Percentiles rank a stretch among this genome's conserved stretches.
Conservation (phyloP, 2,888 invertebrate species). For the Dione juno region DNA sequence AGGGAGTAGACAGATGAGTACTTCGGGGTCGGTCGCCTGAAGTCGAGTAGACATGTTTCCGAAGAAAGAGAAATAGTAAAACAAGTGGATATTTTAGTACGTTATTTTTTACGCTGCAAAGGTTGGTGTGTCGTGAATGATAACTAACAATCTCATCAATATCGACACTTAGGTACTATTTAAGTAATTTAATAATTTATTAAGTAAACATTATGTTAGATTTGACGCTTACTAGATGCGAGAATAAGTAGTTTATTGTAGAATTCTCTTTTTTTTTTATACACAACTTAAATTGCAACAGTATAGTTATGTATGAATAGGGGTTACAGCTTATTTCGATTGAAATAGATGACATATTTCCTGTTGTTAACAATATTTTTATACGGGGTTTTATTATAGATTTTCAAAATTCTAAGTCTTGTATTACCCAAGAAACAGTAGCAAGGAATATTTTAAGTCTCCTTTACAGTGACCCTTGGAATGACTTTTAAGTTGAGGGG, state of each 20-base stretch:
- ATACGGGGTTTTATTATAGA: background rate
- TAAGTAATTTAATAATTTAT: background rate
- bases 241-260: background rate
- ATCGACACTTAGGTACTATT: background rate
- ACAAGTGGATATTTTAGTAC: slow-evolving; percentile 66
- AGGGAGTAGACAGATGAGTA: slow-evolving; percentile 57
- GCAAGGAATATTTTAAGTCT: slow-evolving; percentile 21
- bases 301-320: background rate
- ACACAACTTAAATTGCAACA: background rate
- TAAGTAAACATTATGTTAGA: background rate
- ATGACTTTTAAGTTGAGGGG: slow-evolving; percentile 33
- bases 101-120: slow-evolving; percentile 55
- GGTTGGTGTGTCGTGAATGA: slow-evolving; percentile 27
- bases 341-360: no score
- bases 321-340: no score
- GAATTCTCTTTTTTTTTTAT: background rate
- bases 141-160: no score
- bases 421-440: slow-evolving; percentile 12
- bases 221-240: no score
- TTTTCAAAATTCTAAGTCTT: slow-evolving; percentile 2
- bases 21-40: slow-evolving; percentile 65
- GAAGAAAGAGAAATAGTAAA: slow-evolving; percentile 73
- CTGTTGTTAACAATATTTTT: background rate
- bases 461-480: slow-evolving; percentile 30
- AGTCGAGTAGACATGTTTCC: slow-evolving; percentile 72